These are phyloP conservation scores for Ovibos moschatus DNA, from an alignment of 2,113 vertebrate species.

Conservation along the genomic window DNA sequence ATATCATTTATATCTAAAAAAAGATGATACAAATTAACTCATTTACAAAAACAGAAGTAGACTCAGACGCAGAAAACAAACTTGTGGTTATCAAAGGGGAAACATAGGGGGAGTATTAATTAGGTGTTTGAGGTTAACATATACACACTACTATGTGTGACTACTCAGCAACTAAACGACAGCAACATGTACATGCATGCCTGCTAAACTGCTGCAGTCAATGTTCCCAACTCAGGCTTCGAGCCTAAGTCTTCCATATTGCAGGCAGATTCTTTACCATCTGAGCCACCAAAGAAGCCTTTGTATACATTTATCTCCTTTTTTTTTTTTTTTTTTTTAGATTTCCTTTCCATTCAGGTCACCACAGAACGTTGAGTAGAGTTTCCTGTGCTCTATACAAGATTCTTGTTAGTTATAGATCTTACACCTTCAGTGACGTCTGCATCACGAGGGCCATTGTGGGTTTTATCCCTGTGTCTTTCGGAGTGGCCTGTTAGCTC, in stretches of 20 bases:
- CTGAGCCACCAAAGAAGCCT: not conserved
- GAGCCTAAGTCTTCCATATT: not conserved
- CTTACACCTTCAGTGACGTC: not conserved
- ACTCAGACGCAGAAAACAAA: not conserved
- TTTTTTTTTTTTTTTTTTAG: not conserved
- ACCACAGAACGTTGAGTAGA: not conserved
- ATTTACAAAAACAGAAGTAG: not conserved
- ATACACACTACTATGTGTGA: not conserved
- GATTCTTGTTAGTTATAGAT: not conserved
- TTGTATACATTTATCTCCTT: not conserved
- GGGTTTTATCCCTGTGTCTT: not conserved
- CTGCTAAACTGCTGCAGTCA: not conserved
- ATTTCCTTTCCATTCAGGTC: not conserved
- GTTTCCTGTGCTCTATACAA: not conserved
- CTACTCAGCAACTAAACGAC: not conserved
- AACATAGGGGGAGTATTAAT: not conserved
- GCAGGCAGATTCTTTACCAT: not conserved
- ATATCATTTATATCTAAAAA: not conserved
- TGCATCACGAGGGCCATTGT: not conserved
- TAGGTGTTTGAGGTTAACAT: not conserved
- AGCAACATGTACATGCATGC: accelerated
- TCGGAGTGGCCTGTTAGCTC: not conserved
- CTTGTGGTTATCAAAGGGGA: not conserved
- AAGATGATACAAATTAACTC: not conserved
- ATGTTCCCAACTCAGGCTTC: not conserved